Evolutionary conservation across 2,888 invertebrate genomes (phyloP), one percentile per base, ranked within the genome.

Genomic region (Macrophya alboannulata): DNA sequence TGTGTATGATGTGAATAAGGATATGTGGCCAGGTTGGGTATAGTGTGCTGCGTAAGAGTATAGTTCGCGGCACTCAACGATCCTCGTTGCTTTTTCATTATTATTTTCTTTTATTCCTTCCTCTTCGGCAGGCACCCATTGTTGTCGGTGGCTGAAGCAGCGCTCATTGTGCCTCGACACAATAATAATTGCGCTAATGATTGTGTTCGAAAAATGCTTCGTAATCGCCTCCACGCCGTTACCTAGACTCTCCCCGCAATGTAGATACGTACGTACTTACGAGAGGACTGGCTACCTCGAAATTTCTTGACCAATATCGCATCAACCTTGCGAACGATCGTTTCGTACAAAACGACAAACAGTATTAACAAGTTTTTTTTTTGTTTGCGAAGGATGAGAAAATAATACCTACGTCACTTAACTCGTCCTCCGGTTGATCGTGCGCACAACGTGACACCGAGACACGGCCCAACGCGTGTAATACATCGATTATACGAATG

Each of bases 181-280:
- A 90, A 91, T 92, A 91, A 92, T 93, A 93, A 93, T 93, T 93
- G 92, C 92, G 90, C 91, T 92, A 92, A 93, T 92, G 92, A 92
- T 92, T 92, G 89, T 89, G 89, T 89, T 89, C 89, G 88, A 91
- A 92, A 92, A 91, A 89, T 88, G 91, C 91, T 87, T 88, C 88
- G 91, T 91, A 92, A 92, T 91, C 91, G 89, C 87, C 85, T 21
- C 62, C 76, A 86, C 84, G 86, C 62, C n/a, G 43, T 37, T 68
- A 25, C 55, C 43, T 65, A n/a, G 74, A 9, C 74, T 31, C 37
- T 37, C 37, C 8, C 74, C 12, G 71, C 74, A 15, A n/a, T 76
- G 55, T 55, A n/a, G 55, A 55, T n/a, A n/a, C 55, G 8, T n/a
- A 55, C 31, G 31, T 31, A 31, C 31, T 1, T 31, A 31, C 31